Base-by-base conservation (phyloP, 1,140 invertebrate species). In the Pentalonia nigronervosa region DNA sequence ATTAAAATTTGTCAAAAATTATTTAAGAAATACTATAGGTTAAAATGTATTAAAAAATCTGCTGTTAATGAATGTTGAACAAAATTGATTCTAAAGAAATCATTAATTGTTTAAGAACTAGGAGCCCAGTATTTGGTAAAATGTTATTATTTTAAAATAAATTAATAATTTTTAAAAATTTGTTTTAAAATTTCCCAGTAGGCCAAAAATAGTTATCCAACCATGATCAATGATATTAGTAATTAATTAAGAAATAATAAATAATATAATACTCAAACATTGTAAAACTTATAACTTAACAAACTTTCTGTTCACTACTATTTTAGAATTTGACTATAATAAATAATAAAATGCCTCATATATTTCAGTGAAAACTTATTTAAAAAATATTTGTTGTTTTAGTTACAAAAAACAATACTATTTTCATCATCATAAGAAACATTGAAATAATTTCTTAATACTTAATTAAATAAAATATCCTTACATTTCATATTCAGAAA, bases 401-500 rank as follows among this genome's bases (percentile, higher is more conserved):
- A 7, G n/a, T 76, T 6, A 17, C 30, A 7, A 76, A 76, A 76
- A 0, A n/a, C 41, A n/a, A n/a, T 76, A 53, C 50, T 76, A n/a
- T 76, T 53, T 14, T 53, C 21, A 76, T n/a, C 4, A n/a, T 17
- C 60, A 76, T n/a, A n/a, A 76, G 11, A n/a, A n/a, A 14, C n/a
- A n/a, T 76, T 76, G 30, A n/a, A 67, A n/a, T 53, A 53, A 53
- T 53, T 53, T 21, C 50, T 23, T 21, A 21, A 53, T 53, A 23
- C 50, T 7, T 53, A 53, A 21, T 53, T 21, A 53, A 53, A 53
- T 76, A 34, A 2, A 34, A 30, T 34, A 81, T 92, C 34, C 76
- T 86, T 86, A 93, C 91, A 86, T 56, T 56, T 93, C 91, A 56
- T 53, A 93, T 41, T 93, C 91, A 45, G 81, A 86, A 53, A 93